Evolutionary conservation across 1,140 invertebrate species (phyloP).

Genomic region (Drosophila pseudoananassae): DNA sequence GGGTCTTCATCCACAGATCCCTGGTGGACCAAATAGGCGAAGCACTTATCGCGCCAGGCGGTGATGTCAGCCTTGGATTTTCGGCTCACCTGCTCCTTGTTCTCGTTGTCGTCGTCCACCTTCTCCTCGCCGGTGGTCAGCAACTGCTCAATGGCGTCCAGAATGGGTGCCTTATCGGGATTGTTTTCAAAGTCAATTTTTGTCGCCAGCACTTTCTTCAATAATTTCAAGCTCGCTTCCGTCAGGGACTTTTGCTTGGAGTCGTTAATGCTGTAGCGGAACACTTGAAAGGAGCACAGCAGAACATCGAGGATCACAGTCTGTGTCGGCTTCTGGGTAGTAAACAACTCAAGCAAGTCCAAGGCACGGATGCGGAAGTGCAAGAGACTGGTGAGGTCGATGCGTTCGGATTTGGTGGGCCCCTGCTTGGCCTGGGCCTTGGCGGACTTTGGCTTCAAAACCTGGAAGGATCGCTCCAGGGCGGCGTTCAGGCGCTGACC

Average conservation of each 20-base stretch:
- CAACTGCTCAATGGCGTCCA: constrained; percentile 44
- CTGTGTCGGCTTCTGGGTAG: constrained; percentile 24
- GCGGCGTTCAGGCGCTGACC: constrained; percentile 89
- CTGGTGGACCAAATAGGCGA: constrained; percentile 49
- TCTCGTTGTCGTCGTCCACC: constrained; percentile 3
- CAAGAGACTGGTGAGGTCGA: constrained; percentile 46
- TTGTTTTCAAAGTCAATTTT: constrained; percentile 6
- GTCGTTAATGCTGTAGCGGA: not conserved
- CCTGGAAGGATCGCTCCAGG: constrained; percentile 89
- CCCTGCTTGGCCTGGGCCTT: constrained; percentile 36
- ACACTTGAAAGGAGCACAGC: constrained; percentile 38
- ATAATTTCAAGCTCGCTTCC: constrained; percentile 50
- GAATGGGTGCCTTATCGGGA: constrained; percentile 12
- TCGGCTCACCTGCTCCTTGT: constrained; percentile 1
- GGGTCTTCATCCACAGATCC: not conserved
- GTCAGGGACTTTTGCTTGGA: too few species aligned
- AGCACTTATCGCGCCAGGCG: constrained; percentile 46
- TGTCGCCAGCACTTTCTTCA: constrained; percentile 33
- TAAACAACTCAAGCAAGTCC: constrained; percentile 50
- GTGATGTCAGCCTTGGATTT: constrained; percentile 20
- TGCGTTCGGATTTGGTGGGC: constrained; percentile 60
- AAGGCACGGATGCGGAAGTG: constrained; percentile 62
- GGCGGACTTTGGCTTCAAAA: constrained; percentile 84
- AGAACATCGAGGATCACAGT: constrained; percentile 38
- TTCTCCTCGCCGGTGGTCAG: constrained; percentile 16